Base-by-base conservation (phyloP, 2,797 vertebrate species). In the Hyperoplus immaculatus region DNA sequence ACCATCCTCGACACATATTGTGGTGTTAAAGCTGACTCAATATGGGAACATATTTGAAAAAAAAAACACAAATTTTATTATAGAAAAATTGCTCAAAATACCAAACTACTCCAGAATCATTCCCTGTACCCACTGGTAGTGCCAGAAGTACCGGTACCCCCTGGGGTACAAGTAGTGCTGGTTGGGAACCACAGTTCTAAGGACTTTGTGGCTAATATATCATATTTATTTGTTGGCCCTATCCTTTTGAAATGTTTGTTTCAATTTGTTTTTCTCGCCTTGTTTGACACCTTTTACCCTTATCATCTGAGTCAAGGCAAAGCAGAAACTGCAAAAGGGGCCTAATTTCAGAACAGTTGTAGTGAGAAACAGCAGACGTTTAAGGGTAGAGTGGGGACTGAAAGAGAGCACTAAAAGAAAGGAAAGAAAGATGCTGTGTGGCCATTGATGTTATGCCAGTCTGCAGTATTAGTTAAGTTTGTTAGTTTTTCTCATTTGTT, bases 401-500 rank as follows among this genome's bases (percentile, higher is more conserved):
- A 64, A 65, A 59, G 45, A 49, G 18, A 77, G 36, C 64, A 21
- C 14, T 39, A 14, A 54, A 61, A 76, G 12, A 62, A 58, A 53
- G 41, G 8, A 47, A 29, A 66, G 36, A 42, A 46, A 73, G 62
- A 68, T 55, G 45, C 61, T 14, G 42, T 46, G 47, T 55, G 62
- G 63, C 57, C 54, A 66, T 43, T 9, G 38, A 50, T 75, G 43
- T 14, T 74, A 46, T 29, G 41, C 41, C 64, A 43, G 65, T 62
- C 47, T 21, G 14, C 43, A 55, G 46, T 53, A 59, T 67, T 42
- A 78, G 72, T 77, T 2, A 78, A 43, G 74, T 81, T 76, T 75
- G 72, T 88, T 82, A 78, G 77, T 89, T 91, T 85, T 69, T 82
- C 65, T 56, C 72, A 64, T 83, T 83, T 88, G 71, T 85, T 50